Conservation (phyloP, 2,888 invertebrate genomes). For the Epinotia ramella region DNA sequence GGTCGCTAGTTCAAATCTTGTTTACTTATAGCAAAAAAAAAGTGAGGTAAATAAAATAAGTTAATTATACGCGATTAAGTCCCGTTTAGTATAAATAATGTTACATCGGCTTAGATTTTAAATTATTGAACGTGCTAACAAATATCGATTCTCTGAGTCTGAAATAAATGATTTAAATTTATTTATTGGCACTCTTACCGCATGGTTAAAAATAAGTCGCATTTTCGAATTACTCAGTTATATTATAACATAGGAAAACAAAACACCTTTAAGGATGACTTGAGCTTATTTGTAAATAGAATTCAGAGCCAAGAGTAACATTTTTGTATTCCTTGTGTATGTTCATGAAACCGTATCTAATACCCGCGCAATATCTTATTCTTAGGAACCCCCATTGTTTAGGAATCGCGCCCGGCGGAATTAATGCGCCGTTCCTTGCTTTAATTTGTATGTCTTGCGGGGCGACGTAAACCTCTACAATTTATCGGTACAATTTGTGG, state of each 20-base stretch:
- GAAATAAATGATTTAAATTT: no score
- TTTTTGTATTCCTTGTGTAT: neutral
- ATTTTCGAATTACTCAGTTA: no score
- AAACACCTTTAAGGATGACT: neutral
- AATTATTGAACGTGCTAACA: no score
- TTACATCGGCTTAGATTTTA: no score
- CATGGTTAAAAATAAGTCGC: no score
- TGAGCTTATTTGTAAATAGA: neutral
- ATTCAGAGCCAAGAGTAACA: neutral
- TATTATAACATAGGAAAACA: neutral
- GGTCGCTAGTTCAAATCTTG: no score
- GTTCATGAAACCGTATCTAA: neutral
- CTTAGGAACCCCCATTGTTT: conserved; percentile 10
- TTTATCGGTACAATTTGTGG: conserved; percentile 20
- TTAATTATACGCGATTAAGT: no score
- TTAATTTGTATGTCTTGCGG: conserved; percentile 16
- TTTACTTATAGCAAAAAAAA: no score
- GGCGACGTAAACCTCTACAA: conserved; percentile 12
- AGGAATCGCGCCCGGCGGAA: neutral
- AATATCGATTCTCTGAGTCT: no score
- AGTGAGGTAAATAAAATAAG: no score
- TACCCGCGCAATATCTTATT: conserved; percentile 5
- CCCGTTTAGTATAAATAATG: no score
- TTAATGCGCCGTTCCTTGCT: conserved; percentile 3
- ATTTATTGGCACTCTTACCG: no score